These are phyloP conservation scores for Protobothrops mucrosquamatus DNA, from an alignment of 2,113 vertebrate genomes.

Conservation along the genomic window DNA sequence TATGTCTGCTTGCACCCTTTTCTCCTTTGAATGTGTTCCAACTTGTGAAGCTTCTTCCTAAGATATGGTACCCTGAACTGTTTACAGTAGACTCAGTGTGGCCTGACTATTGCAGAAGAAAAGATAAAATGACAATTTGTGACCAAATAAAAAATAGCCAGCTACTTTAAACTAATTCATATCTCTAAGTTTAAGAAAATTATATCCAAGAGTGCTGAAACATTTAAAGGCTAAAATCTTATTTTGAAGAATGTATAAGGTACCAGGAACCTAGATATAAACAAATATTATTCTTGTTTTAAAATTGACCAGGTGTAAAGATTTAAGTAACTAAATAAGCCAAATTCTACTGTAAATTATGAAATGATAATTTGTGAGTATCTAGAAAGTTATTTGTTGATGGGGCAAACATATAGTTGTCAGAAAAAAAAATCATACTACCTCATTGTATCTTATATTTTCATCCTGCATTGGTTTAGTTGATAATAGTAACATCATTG, in stretches of 20 bases:
- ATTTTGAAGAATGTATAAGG: not conserved
- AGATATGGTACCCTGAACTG: not conserved
- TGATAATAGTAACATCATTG: not conserved
- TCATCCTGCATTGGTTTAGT: not conserved
- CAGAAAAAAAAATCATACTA: not conserved
- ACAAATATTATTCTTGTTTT: not conserved
- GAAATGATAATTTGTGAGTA: not conserved
- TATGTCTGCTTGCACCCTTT: too few species aligned
- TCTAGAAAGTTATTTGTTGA: not conserved
- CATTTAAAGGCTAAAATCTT: not conserved
- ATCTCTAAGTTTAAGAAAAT: not conserved
- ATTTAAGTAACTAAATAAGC: not conserved
- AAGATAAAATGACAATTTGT: not conserved
- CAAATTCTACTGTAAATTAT: not conserved
- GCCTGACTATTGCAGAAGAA: too few species aligned
- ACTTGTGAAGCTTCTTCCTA: not conserved
- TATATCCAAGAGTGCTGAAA: not conserved
- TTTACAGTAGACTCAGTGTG: too few species aligned
- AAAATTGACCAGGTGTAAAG: not conserved
- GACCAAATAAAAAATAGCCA: not conserved
- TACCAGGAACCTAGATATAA: not conserved
- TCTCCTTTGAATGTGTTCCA: not conserved
- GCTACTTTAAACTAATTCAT: not conserved
- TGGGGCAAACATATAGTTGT: not conserved
- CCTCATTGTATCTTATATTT: not conserved